Percentiles rank a stretch among this genome's conserved stretches.
Evolutionary conservation across 2,888 invertebrate species (phyloP).

Genomic region (Steinernema carpocapsae): DNA sequence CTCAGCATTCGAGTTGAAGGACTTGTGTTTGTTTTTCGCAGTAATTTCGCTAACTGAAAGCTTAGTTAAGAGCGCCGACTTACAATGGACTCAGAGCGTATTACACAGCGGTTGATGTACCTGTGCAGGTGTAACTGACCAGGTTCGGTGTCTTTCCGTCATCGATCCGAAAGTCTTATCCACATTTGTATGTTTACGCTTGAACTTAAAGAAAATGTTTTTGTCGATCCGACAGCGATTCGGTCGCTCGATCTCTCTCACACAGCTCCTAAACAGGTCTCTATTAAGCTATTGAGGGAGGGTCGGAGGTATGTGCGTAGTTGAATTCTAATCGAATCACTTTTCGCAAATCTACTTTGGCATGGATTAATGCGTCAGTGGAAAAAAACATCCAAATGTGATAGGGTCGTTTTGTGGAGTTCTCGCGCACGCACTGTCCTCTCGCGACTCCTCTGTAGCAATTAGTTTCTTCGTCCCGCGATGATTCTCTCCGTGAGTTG

Average conservation of each 20-base stretch:
- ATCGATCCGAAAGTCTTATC: neutral
- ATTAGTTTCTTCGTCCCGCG: neutral
- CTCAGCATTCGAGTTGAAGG: neutral
- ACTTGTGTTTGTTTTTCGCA: slow-evolving; percentile 30
- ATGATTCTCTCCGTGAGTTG: neutral
- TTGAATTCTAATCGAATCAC: slow-evolving; percentile 33
- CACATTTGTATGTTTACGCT: neutral
- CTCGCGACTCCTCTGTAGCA: neutral
- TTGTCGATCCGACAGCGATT: neutral
- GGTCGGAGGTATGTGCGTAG: neutral
- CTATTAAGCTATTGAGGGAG: slow-evolving; percentile 20
- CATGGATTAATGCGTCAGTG: slow-evolving; percentile 32
- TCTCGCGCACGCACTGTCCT: slow-evolving; percentile 1
- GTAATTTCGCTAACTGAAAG: slow-evolving; percentile 18
- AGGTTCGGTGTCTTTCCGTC: neutral
- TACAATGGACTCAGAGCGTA: slow-evolving; percentile 27
- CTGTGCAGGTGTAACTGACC: neutral
- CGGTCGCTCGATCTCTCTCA: neutral
- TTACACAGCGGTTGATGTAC: slow-evolving; percentile 2
- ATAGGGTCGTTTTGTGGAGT: slow-evolving; percentile 35
- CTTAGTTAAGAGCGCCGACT: slow-evolving; percentile 13
- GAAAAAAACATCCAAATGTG: slow-evolving; percentile 32
- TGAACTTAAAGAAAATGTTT: slow-evolving; percentile 10
- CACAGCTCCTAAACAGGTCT: slow-evolving; percentile 23
- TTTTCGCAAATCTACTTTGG: slow-evolving; percentile 35